These are phyloP conservation scores for Synaphobranchus kaupii DNA, from an alignment of 2,797 vertebrate genomes.

Conservation along the genomic window DNA sequence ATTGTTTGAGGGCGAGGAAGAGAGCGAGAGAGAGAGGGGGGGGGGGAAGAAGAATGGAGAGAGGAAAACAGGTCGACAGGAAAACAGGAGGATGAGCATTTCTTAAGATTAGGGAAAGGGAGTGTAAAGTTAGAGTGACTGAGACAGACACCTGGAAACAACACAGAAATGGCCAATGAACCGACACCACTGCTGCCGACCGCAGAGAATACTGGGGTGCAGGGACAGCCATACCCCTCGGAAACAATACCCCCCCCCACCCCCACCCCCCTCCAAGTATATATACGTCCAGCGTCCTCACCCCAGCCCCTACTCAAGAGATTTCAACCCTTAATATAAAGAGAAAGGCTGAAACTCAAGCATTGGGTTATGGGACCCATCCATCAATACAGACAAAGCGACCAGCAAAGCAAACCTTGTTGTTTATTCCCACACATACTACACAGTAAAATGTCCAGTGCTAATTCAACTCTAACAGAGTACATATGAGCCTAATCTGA, in stretches of 20 bases:
- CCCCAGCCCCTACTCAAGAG: neutral
- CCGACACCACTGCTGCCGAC: neutral
- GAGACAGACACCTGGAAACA: neutral
- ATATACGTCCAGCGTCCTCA: neutral
- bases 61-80: neutral
- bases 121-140: neutral
- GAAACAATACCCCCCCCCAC: neutral
- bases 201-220: neutral
- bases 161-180: neutral
- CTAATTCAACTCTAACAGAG: no score
- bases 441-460: no score
- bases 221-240: neutral
- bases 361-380: no score
- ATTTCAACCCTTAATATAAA: neutral
- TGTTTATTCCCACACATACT: neutral
- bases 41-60: neutral
- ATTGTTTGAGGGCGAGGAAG: conserved; percentile 5
- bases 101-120: neutral
- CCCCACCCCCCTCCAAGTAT: neutral
- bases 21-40: neutral
- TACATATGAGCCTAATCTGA: no score
- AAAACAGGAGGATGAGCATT: conserved; percentile 1
- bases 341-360: no score
- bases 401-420: neutral
- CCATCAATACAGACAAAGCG: no score